Conservation (phyloP, 2,113 vertebrate species). For the Acrocephalus kingi region DNA sequence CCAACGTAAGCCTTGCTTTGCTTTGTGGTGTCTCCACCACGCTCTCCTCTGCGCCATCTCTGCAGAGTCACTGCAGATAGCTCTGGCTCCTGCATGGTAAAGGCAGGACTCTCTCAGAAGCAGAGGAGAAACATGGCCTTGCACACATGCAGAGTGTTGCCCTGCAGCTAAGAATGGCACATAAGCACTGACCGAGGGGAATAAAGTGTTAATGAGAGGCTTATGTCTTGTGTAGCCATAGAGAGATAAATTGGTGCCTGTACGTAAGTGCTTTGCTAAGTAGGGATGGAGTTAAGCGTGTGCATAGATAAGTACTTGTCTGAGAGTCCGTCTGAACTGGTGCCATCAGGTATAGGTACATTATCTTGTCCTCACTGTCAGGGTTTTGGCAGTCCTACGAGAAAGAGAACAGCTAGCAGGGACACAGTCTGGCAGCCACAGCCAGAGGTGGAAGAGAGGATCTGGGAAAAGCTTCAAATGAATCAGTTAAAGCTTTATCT, state of each 20-base stretch:
- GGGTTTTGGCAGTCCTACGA: accelerated
- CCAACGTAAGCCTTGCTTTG: conserved; percentile 85
- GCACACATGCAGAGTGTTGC: not conserved
- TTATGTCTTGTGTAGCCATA: not conserved
- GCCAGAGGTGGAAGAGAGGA: not conserved
- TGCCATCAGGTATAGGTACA: not conserved
- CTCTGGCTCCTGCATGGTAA: not conserved
- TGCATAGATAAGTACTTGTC: conserved; percentile 14
- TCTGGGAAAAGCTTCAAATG: not conserved
- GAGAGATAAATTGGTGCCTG: not conserved
- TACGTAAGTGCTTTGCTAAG: conserved; percentile 44
- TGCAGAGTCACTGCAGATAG: accelerated
- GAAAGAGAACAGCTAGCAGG: not conserved
- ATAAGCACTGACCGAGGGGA: not conserved
- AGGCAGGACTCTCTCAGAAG: not conserved
- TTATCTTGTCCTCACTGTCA: not conserved
- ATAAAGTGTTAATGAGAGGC: not conserved
- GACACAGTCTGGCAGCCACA: not conserved
- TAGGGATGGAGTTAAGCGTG: conserved; percentile 45
- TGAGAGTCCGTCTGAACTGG: conserved; percentile 1
- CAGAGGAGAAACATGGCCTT: not conserved
- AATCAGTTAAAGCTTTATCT: not conserved
- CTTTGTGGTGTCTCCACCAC: not conserved
- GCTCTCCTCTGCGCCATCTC: not conserved
- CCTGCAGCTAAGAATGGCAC: not conserved